phyloP scores from a whole-genome alignment of 2,797 vertebrate genomes.

The Mallotus villosus region DNA sequence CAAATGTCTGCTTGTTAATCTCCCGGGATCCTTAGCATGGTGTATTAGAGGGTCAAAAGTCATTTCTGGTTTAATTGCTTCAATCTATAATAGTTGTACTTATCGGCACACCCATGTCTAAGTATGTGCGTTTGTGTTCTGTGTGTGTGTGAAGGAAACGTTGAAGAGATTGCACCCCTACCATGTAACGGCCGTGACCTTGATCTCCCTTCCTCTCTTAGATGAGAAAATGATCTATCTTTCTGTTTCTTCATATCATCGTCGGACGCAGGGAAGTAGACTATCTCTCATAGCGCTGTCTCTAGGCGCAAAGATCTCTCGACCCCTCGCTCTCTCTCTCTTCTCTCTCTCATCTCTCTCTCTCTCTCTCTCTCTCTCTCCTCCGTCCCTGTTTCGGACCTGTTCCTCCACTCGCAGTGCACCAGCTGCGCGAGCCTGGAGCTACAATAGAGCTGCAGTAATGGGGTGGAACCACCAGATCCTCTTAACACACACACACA shows the following conservation, averaged over 20 bases:
- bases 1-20: background rate
- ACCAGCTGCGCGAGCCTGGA: constrained; percentile 34
- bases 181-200: constrained; percentile 72
- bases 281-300: no score
- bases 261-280: no score
- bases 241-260: background rate
- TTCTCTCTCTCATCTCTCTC: background rate
- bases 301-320: no score
- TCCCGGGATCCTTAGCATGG: background rate
- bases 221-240: constrained; percentile 63
- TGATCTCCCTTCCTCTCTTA: constrained; percentile 38
- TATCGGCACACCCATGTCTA: constrained; percentile 71
- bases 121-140: constrained; percentile 18
- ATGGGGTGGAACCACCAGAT: constrained; percentile 40
- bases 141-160: constrained; percentile 2
- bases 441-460: constrained; percentile 39
- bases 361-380: constrained; percentile 32
- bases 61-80: constrained; percentile 71
- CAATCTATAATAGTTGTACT: constrained; percentile 72
- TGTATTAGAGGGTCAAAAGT: background rate
- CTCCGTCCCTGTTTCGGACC: constrained; percentile 13
- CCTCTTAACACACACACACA: constrained; percentile 17
- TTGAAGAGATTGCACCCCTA: no score
- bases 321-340: background rate
- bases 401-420: constrained; percentile 44